phyloP scores from a whole-genome alignment of 2,797 vertebrate genomes.

The Malacoraja senta region DNA sequence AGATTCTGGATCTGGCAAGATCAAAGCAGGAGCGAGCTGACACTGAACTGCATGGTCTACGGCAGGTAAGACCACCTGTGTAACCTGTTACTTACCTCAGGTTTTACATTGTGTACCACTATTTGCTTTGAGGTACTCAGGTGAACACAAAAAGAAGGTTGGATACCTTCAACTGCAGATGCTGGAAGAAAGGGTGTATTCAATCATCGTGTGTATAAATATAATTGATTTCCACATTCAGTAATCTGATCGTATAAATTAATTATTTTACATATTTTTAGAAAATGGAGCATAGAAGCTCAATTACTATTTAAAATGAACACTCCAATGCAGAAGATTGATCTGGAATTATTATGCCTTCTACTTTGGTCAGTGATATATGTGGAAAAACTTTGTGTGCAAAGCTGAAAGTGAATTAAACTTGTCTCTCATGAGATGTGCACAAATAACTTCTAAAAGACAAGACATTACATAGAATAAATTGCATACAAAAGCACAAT shows the following conservation, averaged over 20 bases:
- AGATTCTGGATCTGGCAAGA: conserved; percentile 69
- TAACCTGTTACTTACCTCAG: not conserved
- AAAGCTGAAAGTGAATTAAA: not conserved
- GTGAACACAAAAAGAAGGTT: not conserved
- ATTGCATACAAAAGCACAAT: too few species aligned
- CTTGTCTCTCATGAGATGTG: not conserved
- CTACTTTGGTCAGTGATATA: not conserved
- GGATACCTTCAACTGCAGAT: too few species aligned
- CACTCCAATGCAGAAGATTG: not conserved
- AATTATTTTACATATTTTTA: too few species aligned
- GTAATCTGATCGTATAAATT: not conserved
- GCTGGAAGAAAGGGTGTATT: not conserved
- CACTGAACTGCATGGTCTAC: conserved; percentile 63
- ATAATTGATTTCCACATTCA: not conserved
- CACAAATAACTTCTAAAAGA: too few species aligned
- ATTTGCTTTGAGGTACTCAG: not conserved
- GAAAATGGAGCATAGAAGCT: not conserved
- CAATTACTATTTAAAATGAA: not conserved
- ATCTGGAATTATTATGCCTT: not conserved
- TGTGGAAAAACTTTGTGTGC: not conserved
- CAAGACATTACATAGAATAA: too few species aligned
- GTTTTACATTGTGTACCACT: not conserved
- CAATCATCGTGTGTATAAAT: not conserved
- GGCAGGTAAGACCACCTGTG: conserved; percentile 57
- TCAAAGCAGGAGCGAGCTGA: conserved; percentile 70